Evolutionary conservation across 1,140 invertebrate species (phyloP).

Genomic region (Drosophila busckii): DNA sequence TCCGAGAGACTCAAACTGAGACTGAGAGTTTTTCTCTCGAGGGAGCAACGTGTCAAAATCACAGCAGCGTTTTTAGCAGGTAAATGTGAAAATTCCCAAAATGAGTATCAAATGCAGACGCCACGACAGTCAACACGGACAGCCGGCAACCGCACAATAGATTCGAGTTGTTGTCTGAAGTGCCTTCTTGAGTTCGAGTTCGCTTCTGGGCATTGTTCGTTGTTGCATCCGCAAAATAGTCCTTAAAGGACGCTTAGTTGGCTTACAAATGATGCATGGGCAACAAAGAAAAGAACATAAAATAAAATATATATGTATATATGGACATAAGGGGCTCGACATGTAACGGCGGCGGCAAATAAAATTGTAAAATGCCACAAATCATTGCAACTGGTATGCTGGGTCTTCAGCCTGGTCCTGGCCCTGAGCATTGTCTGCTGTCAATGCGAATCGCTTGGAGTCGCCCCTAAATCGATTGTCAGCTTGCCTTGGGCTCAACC

Average conservation of each 20-base stretch:
- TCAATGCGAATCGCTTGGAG: constrained; percentile 53
- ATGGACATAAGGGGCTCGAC: constrained; percentile 19
- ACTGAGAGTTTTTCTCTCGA: neutral
- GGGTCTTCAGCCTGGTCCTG: neutral
- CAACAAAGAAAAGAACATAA: neutral
- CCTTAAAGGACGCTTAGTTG: constrained; percentile 78
- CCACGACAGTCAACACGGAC: constrained; percentile 15
- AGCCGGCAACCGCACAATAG: constrained; percentile 56
- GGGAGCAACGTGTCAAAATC: constrained; percentile 57
- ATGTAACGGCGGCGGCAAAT: constrained; percentile 42
- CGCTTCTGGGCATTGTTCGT: constrained; percentile 59
- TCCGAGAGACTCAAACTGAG: neutral
- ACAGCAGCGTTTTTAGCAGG: constrained; percentile 71
- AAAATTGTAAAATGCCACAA: constrained; percentile 77
- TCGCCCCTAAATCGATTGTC: constrained; percentile 54
- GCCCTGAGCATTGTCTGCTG: constrained; percentile 28
- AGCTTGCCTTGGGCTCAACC: constrained; percentile 1
- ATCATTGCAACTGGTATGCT: constrained; percentile 61
- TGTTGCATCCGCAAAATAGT: constrained; percentile 77
- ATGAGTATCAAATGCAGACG: constrained; percentile 60
- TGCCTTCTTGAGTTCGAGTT: constrained; percentile 41
- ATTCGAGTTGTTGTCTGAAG: constrained; percentile 4
- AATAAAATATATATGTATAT: neutral
- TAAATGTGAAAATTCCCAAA: constrained; percentile 73
- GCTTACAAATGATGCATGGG: constrained; percentile 74